phyloP scores from a whole-genome alignment of 1,140 invertebrate genomes.

The Drosophila pachea region DNA sequence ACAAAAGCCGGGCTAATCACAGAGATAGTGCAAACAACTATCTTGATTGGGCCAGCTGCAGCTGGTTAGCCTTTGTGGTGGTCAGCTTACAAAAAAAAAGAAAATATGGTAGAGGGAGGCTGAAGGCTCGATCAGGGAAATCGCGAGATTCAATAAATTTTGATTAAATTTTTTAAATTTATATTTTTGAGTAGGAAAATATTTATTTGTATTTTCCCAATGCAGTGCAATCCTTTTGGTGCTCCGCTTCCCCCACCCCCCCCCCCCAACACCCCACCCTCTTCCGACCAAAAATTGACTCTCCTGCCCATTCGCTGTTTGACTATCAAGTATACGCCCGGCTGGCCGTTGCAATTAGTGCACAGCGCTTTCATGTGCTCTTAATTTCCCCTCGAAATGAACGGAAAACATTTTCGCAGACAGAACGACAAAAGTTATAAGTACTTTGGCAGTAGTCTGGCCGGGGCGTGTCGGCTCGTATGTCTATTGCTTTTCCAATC shows the following conservation, averaged over 20 bases:
- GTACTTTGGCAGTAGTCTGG: constrained; percentile 19
- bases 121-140: too few relatives aligned
- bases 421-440: constrained; percentile 58
- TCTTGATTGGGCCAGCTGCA: constrained; percentile 2
- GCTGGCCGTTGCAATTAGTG: constrained; percentile 33
- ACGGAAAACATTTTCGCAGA: neutral
- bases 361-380: constrained; percentile 22
- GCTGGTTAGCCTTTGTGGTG: neutral
- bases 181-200: too few relatives aligned
- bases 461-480: neutral
- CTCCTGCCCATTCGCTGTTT: neutral
- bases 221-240: too few relatives aligned
- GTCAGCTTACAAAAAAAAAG: too few relatives aligned
- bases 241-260: too few relatives aligned
- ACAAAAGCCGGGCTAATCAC: constrained; percentile 9
- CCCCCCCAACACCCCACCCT: too few relatives aligned
- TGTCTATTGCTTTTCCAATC: constrained; percentile 40
- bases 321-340: too few relatives aligned
- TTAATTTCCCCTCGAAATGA: constrained; percentile 32
- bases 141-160: too few relatives aligned
- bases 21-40: neutral
- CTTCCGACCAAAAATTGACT: too few relatives aligned
- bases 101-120: too few relatives aligned
- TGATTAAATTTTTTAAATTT: neutral
- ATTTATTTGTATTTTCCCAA: too few relatives aligned